phyloP scores from a whole-genome alignment of 1,140 invertebrate genomes.

The Artemia franciscana region DNA sequence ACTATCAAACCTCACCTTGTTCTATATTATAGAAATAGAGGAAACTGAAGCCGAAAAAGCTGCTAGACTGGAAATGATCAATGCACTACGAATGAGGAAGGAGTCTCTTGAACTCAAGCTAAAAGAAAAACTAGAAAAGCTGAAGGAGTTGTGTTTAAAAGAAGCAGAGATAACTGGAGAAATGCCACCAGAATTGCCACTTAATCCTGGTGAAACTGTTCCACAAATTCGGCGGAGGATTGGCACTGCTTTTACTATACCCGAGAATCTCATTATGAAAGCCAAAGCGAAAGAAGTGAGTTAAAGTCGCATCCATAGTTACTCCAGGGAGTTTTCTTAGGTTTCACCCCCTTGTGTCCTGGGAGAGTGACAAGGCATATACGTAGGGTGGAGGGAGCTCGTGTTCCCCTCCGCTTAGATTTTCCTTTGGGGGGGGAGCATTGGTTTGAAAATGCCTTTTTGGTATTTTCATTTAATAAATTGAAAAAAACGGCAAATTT shows the following conservation, averaged over 20 bases:
- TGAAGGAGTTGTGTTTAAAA: slow-evolving; percentile 50
- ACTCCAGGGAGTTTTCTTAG: too few relatives aligned
- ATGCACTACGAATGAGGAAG: slow-evolving; percentile 27
- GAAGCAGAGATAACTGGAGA: slow-evolving; percentile 63
- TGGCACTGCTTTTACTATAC: slow-evolving; percentile 40
- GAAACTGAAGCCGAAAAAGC: slow-evolving; percentile 20
- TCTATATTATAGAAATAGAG: slow-evolving; percentile 12
- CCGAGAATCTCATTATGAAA: slow-evolving; percentile 36
- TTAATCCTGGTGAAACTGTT: slow-evolving; percentile 45
- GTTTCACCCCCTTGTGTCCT: too few relatives aligned
- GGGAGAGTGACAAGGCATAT: too few relatives aligned
- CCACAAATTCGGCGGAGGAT: slow-evolving; percentile 37
- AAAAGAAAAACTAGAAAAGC: slow-evolving; percentile 44
- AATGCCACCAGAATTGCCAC: slow-evolving; percentile 52
- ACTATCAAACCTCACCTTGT: too few relatives aligned
- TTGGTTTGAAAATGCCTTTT: too few relatives aligned
- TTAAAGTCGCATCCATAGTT: too few relatives aligned
- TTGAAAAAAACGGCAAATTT: too few relatives aligned
- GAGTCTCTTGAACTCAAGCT: slow-evolving; percentile 35
- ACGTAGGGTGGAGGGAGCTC: too few relatives aligned
- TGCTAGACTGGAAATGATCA: slow-evolving; percentile 27
- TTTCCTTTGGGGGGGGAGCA: not conserved
- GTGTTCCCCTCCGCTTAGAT: not conserved
- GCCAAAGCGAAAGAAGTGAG: slow-evolving; percentile 32
- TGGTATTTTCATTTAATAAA: too few relatives aligned